Evolutionary conservation across 2,797 vertebrate genomes (phyloP), one percentile per base, ranked within the genome.

Genomic region (Staurois parvus): DNA sequence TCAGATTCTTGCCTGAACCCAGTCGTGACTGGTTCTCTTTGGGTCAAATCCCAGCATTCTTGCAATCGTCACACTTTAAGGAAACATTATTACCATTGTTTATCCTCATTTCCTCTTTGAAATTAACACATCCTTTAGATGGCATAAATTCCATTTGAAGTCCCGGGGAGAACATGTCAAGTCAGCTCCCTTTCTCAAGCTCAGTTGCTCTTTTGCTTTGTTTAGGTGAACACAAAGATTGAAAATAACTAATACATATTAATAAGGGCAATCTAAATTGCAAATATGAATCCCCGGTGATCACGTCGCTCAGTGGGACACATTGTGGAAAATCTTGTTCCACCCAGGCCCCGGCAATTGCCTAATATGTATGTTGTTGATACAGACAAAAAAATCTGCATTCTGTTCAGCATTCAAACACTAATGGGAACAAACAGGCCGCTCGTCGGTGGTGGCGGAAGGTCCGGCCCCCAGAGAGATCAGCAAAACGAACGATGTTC

Each of bases 341-440:
- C 34, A 77, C 13, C 79, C 32, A 37, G 30, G 68, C 79, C 74
- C 32, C 42, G 59, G 52, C 80, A 82, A 77, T 34, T 19, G 72
- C 79, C 56, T 72, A 86, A 76, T 81, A 66, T 86, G 66, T 62
- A 85, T 59, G 29, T 62, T 81, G 52, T 67, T 76, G 26, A 72
- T 76, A 69, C 73, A 72, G 75, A 82, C 29, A 72, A 30, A 29
- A n/a, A 52, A 70, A 76, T 81, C 64, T 64, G 79, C 76, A 85
- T 85, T 80, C 77, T 48, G 68, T 78, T 78, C 52, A 19, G 48
- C 45, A 81, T 81, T 81, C 72, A 34, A 59, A 72, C 79, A 48
- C 84, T 81, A 77, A 80, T 85, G 78, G 37, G 84, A 77, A 81
- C 84, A 81, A 85, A 75, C 62, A 76, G 67, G 80, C 32, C 32